Percentiles rank a stretch among this genome's conserved stretches.
phyloP scores from a whole-genome alignment of 2,888 invertebrate species.

The Corbicula japonica region DNA sequence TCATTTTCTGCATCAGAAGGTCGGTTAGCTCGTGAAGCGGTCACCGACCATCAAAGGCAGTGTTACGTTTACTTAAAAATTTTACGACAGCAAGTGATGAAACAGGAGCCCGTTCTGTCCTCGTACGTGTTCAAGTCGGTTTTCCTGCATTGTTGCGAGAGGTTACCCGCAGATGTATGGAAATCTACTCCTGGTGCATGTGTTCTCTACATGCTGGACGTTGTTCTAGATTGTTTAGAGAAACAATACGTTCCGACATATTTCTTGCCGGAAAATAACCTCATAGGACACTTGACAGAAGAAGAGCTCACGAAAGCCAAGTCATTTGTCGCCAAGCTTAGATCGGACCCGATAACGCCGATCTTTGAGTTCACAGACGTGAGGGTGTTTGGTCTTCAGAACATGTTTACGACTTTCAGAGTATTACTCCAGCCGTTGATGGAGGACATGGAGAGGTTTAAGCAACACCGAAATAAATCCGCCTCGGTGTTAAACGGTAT shows the following conservation, averaged over 20 bases:
- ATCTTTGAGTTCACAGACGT: slow-evolving; percentile 44
- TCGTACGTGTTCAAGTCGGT: slow-evolving; percentile 51
- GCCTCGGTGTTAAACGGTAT: slow-evolving; percentile 17
- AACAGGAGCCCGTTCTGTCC: slow-evolving; percentile 19
- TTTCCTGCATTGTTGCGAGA: slow-evolving; percentile 48
- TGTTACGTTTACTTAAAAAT: slow-evolving; percentile 56
- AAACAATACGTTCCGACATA: slow-evolving; percentile 48
- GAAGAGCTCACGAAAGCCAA: slow-evolving; percentile 27
- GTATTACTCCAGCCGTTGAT: slow-evolving; percentile 36
- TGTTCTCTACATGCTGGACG: slow-evolving; percentile 59
- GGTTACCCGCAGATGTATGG: slow-evolving; percentile 50
- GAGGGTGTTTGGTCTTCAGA: slow-evolving; percentile 22
- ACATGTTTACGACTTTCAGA: slow-evolving; percentile 32
- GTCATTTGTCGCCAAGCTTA: slow-evolving; percentile 22
- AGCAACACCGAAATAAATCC: slow-evolving; percentile 28
- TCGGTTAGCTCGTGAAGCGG: slow-evolving; percentile 40
- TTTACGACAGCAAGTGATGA: slow-evolving; percentile 36
- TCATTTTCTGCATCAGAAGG: slow-evolving; percentile 54
- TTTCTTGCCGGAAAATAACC: slow-evolving; percentile 59
- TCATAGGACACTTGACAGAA: slow-evolving; percentile 46
- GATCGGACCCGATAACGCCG: slow-evolving; percentile 35
- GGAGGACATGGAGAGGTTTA: slow-evolving; percentile 29
- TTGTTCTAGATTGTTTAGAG: slow-evolving; percentile 35
- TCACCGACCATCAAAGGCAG: slow-evolving; percentile 49
- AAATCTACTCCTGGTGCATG: slow-evolving; percentile 42